Evolutionary conservation across 2,888 invertebrate genomes (phyloP), one percentile per base, ranked within the genome.

Genomic region (Chrysolina oricalcia): DNA sequence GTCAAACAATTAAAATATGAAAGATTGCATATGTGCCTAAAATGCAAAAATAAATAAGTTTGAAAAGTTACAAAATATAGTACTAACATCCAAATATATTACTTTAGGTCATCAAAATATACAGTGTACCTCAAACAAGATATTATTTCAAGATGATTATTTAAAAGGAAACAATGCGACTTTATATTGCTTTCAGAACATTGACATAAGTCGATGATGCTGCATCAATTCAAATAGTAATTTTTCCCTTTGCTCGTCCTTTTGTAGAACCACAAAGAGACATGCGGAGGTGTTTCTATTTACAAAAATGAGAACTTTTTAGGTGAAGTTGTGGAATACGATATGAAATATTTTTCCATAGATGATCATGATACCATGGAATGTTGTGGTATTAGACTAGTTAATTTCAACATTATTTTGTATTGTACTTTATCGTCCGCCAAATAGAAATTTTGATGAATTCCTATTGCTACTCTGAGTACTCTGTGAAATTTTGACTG

Each of bases 361-460:
- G 40, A 40, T 40, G 40, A 10, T 40, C n/a, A n/a, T n/a, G n/a
- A n/a, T n/a, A 40, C 10, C 40, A 40, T 40, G 9, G 40, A 40
- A 40, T 40, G 40, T 40, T 40, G 9, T 40, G 9, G 40, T 40
- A 10, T 40, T 8, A 40, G 40, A 48, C n/a, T 48, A 48, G 48
- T 48, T 48, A 48, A 48, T 15, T 48, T 48, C 40, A 48, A 48
- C 48, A 48, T 48, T 48, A 48, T 48, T 48, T 48, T n/a, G 48
- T 48, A 48, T 48, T 15, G 48, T 48, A 48, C 5, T 48, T 15
- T 48, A 48, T 48, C 11, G 48, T 10, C 48, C 9, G 3, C 48
- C 11, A 48, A 48, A 48, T 48, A 13, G 48, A 48, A 48, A 48
- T 15, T 50, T 6, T 50, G 50, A n/a, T 13, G n/a, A 50, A 6